Conservation (phyloP, 2,797 vertebrate genomes). For the Pseudochromis fuscus region DNA sequence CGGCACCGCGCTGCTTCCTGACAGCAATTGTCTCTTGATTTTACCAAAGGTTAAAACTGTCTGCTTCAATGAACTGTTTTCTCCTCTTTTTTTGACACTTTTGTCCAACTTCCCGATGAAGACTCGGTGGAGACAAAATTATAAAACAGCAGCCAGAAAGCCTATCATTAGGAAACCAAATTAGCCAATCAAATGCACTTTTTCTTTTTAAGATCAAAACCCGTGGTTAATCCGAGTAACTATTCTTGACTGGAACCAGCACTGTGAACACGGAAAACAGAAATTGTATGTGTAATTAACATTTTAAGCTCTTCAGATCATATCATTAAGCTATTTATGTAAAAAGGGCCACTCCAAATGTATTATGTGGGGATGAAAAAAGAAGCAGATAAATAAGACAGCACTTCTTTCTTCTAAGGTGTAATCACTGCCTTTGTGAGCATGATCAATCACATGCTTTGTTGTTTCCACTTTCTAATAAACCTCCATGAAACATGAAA, state of each 20-base stretch:
- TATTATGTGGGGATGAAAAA: conserved; percentile 34
- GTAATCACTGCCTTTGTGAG: conserved; percentile 62
- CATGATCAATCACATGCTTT: conserved; percentile 54
- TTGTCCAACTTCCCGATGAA: conserved; percentile 30
- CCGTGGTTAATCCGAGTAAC: conserved; percentile 31
- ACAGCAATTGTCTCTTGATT: conserved; percentile 40
- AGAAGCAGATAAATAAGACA: conserved; percentile 20
- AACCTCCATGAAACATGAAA: conserved; percentile 4
- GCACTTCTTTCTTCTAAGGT: conserved; percentile 22
- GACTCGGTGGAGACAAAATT: background rate
- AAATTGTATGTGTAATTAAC: conserved; percentile 40
- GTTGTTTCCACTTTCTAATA: conserved; percentile 17
- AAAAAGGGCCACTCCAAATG: conserved; percentile 38
- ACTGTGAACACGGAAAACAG: conserved; percentile 19
- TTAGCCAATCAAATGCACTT: background rate
- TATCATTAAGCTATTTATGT: conserved; percentile 55
- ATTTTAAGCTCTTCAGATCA: conserved; percentile 44
- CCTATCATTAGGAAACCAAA: conserved; percentile 32
- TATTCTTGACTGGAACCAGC: conserved; percentile 6
- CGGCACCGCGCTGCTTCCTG: conserved; percentile 22
- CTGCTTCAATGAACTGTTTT: conserved; percentile 1
- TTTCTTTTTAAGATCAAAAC: conserved; percentile 25
- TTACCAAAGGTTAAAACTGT: conserved; percentile 26
- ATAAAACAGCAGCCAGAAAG: conserved; percentile 3
- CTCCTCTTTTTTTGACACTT: background rate